Percentiles rank a stretch among this genome's conserved stretches.
These are phyloP conservation scores for Lissocephala sabroskyi DNA, from an alignment of 2,888 invertebrate genomes.

Conservation along the genomic window DNA sequence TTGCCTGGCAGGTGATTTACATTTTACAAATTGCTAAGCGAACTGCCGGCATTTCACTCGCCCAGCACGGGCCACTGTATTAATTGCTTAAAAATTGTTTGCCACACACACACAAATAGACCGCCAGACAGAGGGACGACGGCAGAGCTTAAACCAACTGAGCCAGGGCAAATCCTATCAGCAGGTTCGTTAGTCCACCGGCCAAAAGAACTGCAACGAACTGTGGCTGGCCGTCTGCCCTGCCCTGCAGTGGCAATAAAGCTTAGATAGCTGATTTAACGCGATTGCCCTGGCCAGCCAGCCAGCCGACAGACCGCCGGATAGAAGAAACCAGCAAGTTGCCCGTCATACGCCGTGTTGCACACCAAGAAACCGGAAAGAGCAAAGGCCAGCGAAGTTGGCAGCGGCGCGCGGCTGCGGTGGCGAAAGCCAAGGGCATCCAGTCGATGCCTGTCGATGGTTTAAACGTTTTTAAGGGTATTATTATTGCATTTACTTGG, in stretches of 20 bases:
- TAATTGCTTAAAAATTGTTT: constrained; percentile 51
- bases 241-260: constrained; percentile 54
- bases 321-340: constrained; percentile 15
- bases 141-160: constrained; percentile 42
- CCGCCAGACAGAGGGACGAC: neutral
- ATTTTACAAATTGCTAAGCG: constrained; percentile 44
- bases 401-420: neutral
- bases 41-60: constrained; percentile 37
- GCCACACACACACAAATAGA: constrained; percentile 6
- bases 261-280: constrained; percentile 61
- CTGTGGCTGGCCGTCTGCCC: constrained; percentile 27
- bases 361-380: constrained; percentile 18
- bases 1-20: constrained; percentile 26
- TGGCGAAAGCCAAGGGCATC: no score
- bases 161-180: constrained; percentile 56
- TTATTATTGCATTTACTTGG: constrained; percentile 32
- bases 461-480: constrained; percentile 43
- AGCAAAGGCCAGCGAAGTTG: neutral
- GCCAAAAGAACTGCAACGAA: constrained; percentile 5
- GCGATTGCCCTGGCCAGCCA: constrained; percentile 22
- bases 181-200: constrained; percentile 43
- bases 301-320: constrained; percentile 3
- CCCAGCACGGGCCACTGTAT: constrained; percentile 19
- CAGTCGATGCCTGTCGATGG: constrained; percentile 42
- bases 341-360: constrained; percentile 49